These are phyloP conservation scores for Morinoia aosen DNA, from an alignment of 2,888 invertebrate genomes.

Conservation along the genomic window DNA sequence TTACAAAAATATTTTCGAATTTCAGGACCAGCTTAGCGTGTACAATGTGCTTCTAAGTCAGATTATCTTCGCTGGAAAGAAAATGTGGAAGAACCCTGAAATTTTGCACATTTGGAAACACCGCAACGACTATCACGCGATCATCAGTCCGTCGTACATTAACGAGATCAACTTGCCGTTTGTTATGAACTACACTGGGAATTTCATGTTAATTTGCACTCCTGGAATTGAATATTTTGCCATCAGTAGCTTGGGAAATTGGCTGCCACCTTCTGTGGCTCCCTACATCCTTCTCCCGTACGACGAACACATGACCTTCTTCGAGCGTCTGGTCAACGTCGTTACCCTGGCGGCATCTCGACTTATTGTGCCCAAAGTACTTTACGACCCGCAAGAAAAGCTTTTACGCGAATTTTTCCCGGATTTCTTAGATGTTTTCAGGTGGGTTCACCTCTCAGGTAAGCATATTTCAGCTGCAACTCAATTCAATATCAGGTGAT, in stretches of 20 bases:
- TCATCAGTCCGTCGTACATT: constrained; percentile 54
- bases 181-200: constrained; percentile 57
- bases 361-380: neutral
- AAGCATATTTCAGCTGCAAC: neutral
- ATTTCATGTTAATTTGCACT: constrained; percentile 57
- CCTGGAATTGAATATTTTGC: constrained; percentile 56
- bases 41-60: neutral
- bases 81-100: constrained; percentile 54
- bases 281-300: constrained; percentile 49
- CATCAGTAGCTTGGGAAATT: constrained; percentile 57
- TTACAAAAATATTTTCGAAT: neutral
- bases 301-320: constrained; percentile 58
- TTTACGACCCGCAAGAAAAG: neutral
- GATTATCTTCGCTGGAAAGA: neutral
- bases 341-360: constrained; percentile 60
- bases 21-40: neutral
- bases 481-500: neutral
- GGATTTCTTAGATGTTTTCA: neutral
- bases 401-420: constrained; percentile 6
- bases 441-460: constrained; percentile 33
- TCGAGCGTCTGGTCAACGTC: constrained; percentile 55
- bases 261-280: constrained; percentile 55
- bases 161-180: constrained; percentile 60
- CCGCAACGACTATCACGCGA: constrained; percentile 53
- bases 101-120: constrained; percentile 51